phyloP scores from a whole-genome alignment of 2,113 vertebrate species.

The Labeo catla region DNA sequence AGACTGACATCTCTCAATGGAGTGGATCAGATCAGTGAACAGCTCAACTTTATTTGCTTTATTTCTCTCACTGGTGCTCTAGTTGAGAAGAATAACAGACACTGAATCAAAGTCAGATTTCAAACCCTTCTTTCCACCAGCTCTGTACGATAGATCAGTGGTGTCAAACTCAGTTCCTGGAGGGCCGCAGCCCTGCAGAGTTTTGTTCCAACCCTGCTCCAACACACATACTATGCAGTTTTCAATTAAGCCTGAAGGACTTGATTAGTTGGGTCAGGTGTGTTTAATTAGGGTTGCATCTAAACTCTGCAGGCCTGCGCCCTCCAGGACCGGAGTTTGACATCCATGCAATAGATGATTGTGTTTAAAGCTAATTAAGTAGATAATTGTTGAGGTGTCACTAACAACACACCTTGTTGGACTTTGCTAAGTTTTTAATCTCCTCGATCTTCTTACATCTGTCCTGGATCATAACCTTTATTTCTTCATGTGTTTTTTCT shows the following conservation, averaged over 20 bases:
- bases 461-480: constrained; percentile 29
- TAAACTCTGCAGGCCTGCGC: too few relatives aligned
- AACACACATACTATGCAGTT: too few relatives aligned
- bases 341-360: background rate
- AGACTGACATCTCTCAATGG: background rate
- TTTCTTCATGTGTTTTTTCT: background rate
- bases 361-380: background rate
- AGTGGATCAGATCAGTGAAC: constrained; percentile 30
- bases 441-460: constrained; percentile 27
- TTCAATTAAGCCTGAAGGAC: too few relatives aligned
- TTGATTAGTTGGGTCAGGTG: too few relatives aligned
- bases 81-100: background rate
- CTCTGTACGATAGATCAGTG: background rate
- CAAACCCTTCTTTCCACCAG: background rate
- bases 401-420: constrained; percentile 24
- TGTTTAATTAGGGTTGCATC: too few relatives aligned
- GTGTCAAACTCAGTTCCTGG: too few relatives aligned
- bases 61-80: constrained; percentile 40
- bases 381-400: background rate
- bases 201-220: too few relatives aligned
- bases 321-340: too few relatives aligned
- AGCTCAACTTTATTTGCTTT: constrained; percentile 32
- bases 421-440: constrained; percentile 13
- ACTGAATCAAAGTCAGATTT: background rate
- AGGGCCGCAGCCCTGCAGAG: too few relatives aligned